These are phyloP conservation scores for Peromyscus nudipes DNA, from an alignment of 2,797 vertebrate species.

Conservation along the genomic window DNA sequence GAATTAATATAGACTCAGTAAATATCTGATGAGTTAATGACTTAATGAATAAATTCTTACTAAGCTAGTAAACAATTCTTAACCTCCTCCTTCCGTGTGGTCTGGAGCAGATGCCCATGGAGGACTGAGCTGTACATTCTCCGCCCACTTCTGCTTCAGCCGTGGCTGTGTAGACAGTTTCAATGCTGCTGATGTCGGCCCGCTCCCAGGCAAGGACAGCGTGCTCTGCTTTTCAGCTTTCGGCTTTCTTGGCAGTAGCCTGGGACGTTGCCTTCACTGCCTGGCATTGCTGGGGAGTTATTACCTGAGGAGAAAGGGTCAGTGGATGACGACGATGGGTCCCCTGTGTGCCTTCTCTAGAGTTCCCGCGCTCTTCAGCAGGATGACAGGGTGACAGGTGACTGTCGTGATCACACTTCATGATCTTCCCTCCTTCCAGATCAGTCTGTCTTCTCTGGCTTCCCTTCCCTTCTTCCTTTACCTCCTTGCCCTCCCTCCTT, in stretches of 20 bases:
- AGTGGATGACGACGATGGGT: not conserved
- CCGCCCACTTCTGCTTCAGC: not conserved
- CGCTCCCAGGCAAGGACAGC: accelerated
- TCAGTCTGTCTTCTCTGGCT: not conserved
- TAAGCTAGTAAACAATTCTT: not conserved
- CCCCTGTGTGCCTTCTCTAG: not conserved
- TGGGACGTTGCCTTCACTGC: not conserved
- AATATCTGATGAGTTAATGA: not conserved
- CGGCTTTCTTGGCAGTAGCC: not conserved
- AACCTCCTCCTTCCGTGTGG: not conserved
- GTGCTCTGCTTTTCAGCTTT: not conserved
- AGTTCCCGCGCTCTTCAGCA: not conserved
- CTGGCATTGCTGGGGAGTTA: not conserved
- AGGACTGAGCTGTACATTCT: not conserved
- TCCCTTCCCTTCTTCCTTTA: not conserved
- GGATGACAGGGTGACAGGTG: accelerated
- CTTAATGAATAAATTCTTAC: not conserved
- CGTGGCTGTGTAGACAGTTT: not conserved
- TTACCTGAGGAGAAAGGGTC: not conserved
- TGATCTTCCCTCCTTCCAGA: not conserved
- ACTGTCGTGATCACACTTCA: not conserved
- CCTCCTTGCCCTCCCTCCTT: no score
- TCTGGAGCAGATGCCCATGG: not conserved
- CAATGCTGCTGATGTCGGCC: accelerated
- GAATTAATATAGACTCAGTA: not conserved